These are phyloP conservation scores for Notocelia uddmanniana DNA, from an alignment of 2,888 invertebrate genomes.

Conservation along the genomic window DNA sequence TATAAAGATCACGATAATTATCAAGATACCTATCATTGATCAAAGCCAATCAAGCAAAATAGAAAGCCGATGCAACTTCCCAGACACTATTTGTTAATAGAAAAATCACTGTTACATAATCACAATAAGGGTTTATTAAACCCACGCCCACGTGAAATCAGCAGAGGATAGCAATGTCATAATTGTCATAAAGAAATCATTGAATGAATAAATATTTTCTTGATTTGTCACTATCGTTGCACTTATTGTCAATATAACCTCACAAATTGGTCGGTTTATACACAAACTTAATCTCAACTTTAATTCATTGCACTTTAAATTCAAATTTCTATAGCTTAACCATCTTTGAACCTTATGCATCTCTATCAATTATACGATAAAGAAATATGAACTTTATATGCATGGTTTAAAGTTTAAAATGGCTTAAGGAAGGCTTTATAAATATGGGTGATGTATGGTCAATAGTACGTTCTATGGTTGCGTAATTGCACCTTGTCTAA, in stretches of 20 bases:
- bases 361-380: neutral
- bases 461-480: constrained; percentile 33
- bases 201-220: constrained; percentile 37
- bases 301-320: constrained; percentile 3
- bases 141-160: constrained; percentile 25
- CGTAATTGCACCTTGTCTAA: constrained; percentile 31
- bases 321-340: neutral
- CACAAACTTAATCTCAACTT: constrained; percentile 17
- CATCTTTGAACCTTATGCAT: constrained; percentile 1
- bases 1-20: too few species aligned
- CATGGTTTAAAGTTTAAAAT: neutral
- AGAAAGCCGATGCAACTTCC: constrained; percentile 1
- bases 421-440: neutral
- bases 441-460: constrained; percentile 32
- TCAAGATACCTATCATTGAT: neutral
- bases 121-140: constrained; percentile 29
- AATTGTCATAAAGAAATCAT: constrained; percentile 36
- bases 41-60: neutral
- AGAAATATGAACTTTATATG: neutral
- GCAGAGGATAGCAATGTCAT: constrained; percentile 14
- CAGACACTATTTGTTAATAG: constrained; percentile 3
- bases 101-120: constrained; percentile 10
- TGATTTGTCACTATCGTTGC: constrained; percentile 32
- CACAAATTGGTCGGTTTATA: constrained; percentile 38
- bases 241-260: constrained; percentile 31